Base-by-base conservation (phyloP, 2,797 vertebrate species). In the Scomberomorus guttatus region DNA sequence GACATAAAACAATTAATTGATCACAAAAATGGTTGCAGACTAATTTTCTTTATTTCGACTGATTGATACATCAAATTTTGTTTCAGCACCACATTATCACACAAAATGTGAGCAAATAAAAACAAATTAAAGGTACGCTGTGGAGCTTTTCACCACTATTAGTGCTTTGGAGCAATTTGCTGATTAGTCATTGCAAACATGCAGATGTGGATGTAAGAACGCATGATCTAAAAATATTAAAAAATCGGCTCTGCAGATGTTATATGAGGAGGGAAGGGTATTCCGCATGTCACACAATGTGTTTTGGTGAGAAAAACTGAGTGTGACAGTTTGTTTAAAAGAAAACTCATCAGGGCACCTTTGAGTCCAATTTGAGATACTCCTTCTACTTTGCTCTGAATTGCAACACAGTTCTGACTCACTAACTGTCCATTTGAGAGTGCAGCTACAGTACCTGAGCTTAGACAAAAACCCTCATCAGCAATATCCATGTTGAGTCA, bases 401-500 rank as follows among this genome's bases (percentile, higher is more conserved):
- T 29, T n/a, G 18, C 20, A 20, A 62, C 50, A 48, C 18, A 34
- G 8, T 20, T 63, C 22, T 37, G 55, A 59, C 46, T 62, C 71
- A n/a, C 17, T 10, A 0, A 44, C 46, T 20, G 52, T 66, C 72
- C 51, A 65, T 66, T 50, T 60, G 46, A 54, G 39, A 37, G 44
- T 57, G 72, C 46, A 44, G 61, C 55, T 63, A 64, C 57, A 59
- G 32, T 27, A 66, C 59, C 65, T 75, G 62, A 62, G 42, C 57
- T 24, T n/a, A 83, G 68, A 88, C 75, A 72, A 20, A 50, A 20
- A 50, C 20, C 46, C 17, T 50, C 46, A 50, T 79, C 79, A 80
- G 67, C 64, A n/a, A 58, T 58, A 82, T 84, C 80, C 77, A 68
- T 75, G 72, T 59, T 64, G 72, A 82, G 81, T 88, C 81, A 65